Evolutionary conservation across 2,797 vertebrate genomes (phyloP), one percentile per base, ranked within the genome.

Genomic region (Antrozous pallidus): DNA sequence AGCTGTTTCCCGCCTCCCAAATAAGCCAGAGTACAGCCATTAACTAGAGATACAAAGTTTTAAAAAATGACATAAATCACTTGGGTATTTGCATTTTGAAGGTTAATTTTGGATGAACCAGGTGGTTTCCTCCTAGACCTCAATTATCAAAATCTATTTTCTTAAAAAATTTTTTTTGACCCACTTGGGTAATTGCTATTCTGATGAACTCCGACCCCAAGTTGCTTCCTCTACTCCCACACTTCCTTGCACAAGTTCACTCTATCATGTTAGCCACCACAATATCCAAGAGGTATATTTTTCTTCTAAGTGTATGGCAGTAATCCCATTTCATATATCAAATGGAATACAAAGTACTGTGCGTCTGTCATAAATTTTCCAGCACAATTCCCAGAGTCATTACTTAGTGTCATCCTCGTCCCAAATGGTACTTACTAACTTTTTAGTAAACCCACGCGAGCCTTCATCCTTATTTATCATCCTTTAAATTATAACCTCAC

Each of bases 301-400:
- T 95, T 96, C 92, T 95, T 95, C 79, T 40, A 67, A 16, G 42
- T 54, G 28, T 58, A 95, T 94, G 96, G 95, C 96, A 95, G 92
- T 69, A 80, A 92, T 96, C 94, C 90, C 88, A 51, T 92, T 75
- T 86, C 82, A 96, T 95, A 88, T 42, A 96, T 96, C 94, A 95
- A 92, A 18, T 9, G 45, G 65, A 93, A 92, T 90, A 83, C 81
- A 95, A 95, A 97, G 91, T 70, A 49, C 88, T 40, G 18, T 61
- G 47, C 11, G 40, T 90, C 81, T 71, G 73, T 93, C 92, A 95
- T 92, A 95, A 90, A 92, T 95, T 95, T 94, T 58, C 93, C 54
- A 79, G 95, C 93, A 92, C 95, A 96, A 88, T 96, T 96, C 95
- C 96, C 95, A 95, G 90, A 94, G 67, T 74, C 90, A 96, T 94